Evolutionary conservation across 2,888 invertebrate genomes (phyloP), one percentile per base, ranked within the genome.

Genomic region (Halictus ligatus): DNA sequence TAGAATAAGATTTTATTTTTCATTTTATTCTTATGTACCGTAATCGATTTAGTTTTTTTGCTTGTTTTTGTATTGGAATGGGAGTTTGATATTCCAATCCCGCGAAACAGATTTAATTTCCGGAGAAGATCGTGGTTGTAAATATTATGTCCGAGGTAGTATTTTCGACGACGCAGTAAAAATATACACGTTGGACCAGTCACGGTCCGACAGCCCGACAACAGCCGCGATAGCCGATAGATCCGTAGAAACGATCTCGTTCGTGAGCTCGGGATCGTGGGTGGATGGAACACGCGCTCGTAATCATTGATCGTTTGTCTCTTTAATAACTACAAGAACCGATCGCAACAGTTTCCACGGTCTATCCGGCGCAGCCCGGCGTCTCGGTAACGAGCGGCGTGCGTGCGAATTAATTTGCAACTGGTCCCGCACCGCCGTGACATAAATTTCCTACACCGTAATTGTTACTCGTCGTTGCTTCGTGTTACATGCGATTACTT

Each of bases 221-320:
- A 50, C 50, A 29, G 25, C 46, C 46, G 2, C 6, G 29, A 48
- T 48, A 40, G 15, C 4, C 43, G 67, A 29, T 25, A 35, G 73
- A 29, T 5, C 40, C 29, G 54, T 18, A 81, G 75, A 50, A 35
- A 29, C 12, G 50, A 21, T 73, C 73, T 75, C 69, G 77, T 29
- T 12, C 72, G 29, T 21, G 64, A 50, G 76, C 74, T 40, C 43
- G 25, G 21, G 50, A 21, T 18, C 21, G 86, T 80, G 60, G 84
- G 81, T 77, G 80, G 75, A 82, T 29, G 58, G 69, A 77, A 81
- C 81, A 73, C 69, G 81, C 79, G 78, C 69, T 71, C 46, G 67
- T 86, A 81, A 84, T 86, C 75, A 84, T 77, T 83, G 80, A 83
- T 71, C 85, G 74, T 86, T 84, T 81, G 76, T 84, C 86, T 76